phyloP scores from a whole-genome alignment of 2,888 invertebrate genomes.

The Polymixis lichenea region DNA sequence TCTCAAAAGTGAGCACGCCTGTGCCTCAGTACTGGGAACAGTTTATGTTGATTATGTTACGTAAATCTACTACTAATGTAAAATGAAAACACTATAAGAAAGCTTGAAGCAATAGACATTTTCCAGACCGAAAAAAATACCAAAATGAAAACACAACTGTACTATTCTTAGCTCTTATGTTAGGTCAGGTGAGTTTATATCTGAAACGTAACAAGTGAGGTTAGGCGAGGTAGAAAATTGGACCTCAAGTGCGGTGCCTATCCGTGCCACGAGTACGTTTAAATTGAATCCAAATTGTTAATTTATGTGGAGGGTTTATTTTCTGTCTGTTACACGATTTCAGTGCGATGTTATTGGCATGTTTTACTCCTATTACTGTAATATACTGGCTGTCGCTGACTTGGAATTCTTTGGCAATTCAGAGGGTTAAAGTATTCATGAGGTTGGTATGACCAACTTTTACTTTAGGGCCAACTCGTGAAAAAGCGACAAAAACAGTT shows the following conservation, averaged over 20 bases:
- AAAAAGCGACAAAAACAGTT: not conserved
- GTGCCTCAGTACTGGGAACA: no score
- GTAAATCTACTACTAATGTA: not conserved
- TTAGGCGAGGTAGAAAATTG: constrained; percentile 30
- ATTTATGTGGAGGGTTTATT: constrained; percentile 36
- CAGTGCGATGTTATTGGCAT: constrained; percentile 21
- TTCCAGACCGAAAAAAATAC: constrained; percentile 38
- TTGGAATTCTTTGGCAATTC: not conserved
- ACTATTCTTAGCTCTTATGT: constrained; percentile 48
- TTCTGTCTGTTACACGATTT: constrained; percentile 13
- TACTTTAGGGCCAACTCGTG: not conserved
- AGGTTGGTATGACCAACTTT: constrained; percentile 9
- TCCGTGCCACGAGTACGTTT: constrained; percentile 17
- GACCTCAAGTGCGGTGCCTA: constrained; percentile 18
- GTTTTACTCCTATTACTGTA: constrained; percentile 31
- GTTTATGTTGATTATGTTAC: no score
- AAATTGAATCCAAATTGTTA: constrained; percentile 26
- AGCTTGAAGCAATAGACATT: constrained; percentile 5
- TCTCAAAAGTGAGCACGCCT: no score
- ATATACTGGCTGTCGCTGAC: not conserved
- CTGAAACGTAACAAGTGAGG: constrained; percentile 34
- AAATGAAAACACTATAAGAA: not conserved
- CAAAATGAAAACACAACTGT: constrained; percentile 34
- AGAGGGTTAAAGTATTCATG: not conserved
- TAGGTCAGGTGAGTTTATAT: constrained; percentile 49